Base-by-base conservation (phyloP, 2,797 vertebrate genomes). In the Eulemur mongoz region DNA sequence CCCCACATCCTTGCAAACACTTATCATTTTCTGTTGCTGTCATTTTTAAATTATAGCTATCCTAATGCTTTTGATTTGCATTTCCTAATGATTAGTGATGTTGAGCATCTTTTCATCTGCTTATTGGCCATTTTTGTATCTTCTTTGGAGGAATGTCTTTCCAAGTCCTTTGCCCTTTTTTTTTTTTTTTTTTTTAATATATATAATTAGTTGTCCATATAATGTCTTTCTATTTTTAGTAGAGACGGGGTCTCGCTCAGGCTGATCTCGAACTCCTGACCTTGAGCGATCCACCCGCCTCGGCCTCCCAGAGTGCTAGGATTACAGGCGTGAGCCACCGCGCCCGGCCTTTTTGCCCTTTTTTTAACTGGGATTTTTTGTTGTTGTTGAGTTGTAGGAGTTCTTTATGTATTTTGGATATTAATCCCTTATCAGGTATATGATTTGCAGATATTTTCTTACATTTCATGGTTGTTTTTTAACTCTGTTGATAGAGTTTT, bases 361-460 rank as follows among this genome's bases (percentile, higher is more conserved):
- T 92, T 84, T 73, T 7, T 48, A n/a, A 59, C 38, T 54, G 35
- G 83, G 17, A 45, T 76, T 89, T 88, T 87, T 50, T 35, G 8
- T 67, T 67, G 63, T 89, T 70, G 18, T 80, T 92, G 61, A 79
- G 20, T 83, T 83, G 22, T 89, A 45, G 22, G 70, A 94, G 30
- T 88, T 69, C 14, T 69, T n/a, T 30, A 45, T 40, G 7, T 65
- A 23, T 88, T 48, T 35, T 91, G 32, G 38, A 11, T 70, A 23
- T 20, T 72, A 38, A 61, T 27, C 10, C 10, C 15, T 80, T 54
- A 38, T 17, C 57, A 12, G 38, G 17, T 73, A 11, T 35, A 22
- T 54, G 50, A 54, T 70, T 81, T 70, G 10, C 30, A 89, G 70
- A 61, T 91, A 9, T 69, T 78, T 70, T 50, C 9, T 86, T 80